Evolutionary conservation across 2,888 invertebrate genomes (phyloP).

Genomic region (Leptinotarsa juncta): DNA sequence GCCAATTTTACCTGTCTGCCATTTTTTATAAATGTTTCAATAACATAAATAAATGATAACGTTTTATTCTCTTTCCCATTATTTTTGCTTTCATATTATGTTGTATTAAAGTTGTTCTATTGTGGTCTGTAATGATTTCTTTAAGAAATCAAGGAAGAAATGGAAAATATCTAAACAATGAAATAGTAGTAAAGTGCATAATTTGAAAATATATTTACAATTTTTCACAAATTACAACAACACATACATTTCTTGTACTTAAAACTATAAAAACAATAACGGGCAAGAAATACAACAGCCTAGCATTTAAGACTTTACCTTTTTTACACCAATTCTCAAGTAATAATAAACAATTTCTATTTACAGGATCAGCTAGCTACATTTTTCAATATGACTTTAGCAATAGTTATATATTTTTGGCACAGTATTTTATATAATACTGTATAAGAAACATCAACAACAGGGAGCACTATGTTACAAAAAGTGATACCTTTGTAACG

Average conservation of each 20-base stretch:
- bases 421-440: constrained; percentile 61
- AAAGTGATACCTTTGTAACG: not conserved
- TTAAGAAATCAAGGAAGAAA: no score
- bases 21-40: no score
- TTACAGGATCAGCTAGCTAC: constrained; percentile 50
- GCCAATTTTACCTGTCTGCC: no score
- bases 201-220: constrained; percentile 66
- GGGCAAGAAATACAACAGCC: constrained; percentile 67
- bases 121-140: no score
- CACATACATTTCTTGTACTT: constrained; percentile 65
- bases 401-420: constrained; percentile 55
- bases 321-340: constrained; percentile 60
- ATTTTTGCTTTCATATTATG: no score
- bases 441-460: constrained; percentile 35
- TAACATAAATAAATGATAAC: no score
- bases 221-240: constrained; percentile 65
- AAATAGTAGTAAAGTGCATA: constrained; percentile 50
- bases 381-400: constrained; percentile 29
- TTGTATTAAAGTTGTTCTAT: no score
- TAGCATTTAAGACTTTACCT: constrained; percentile 55
- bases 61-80: no score
- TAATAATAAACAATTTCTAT: constrained; percentile 55
- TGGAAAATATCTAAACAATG: not conserved
- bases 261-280: constrained; percentile 67
- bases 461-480: not conserved